Evolutionary conservation across 2,797 vertebrate species (phyloP), one percentile per base, ranked within the genome.

Genomic region (Sebastes oblongus): DNA sequence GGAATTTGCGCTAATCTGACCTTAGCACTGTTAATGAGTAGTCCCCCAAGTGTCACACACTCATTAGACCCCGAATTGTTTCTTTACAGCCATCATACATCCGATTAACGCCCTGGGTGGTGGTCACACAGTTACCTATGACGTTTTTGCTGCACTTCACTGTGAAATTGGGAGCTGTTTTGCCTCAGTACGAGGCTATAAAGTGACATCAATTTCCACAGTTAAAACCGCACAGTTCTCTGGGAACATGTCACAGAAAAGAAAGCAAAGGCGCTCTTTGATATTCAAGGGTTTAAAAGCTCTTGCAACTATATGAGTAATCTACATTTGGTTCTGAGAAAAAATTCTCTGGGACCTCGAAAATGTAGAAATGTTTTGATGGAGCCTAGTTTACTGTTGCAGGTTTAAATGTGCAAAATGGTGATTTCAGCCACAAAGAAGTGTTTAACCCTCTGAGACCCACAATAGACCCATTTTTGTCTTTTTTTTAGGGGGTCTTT

Each of bases 241-340:
- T 68, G 62, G 60, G 79, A 83, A 30, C 34, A 42, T 81, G 66
- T 84, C 65, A 80, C 68, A 68, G 34, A 67, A 78, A 81, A 73
- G 13, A 72, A 84, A 73, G 68, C 79, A 64, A 54, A 78, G 27
- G 8, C 20, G 14, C 16, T 56, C 58, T 86, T 83, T 90, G 79
- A 81, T 88, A 58, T 69, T 66, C 16, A 65, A 9, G 76, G 58
- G 58, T 83, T 80, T 60, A 50, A 79, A 84, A 83, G 50, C 46
- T 73, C 79, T 75, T 1, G 20, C 69, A 83, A 81, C 81, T 9
- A 50, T n/a, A 14, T 52, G 42, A 67, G 42, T 61, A 52, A 55
- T 80, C 77, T 78, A 16, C 75, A 80, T 83, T 55, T 86, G 75
- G 70, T 77, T 74, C 61, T 74, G 20, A 16, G 32, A 50, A 54